Evolutionary conservation across 2,113 vertebrate species (phyloP).

Genomic region (Jacana jacana): DNA sequence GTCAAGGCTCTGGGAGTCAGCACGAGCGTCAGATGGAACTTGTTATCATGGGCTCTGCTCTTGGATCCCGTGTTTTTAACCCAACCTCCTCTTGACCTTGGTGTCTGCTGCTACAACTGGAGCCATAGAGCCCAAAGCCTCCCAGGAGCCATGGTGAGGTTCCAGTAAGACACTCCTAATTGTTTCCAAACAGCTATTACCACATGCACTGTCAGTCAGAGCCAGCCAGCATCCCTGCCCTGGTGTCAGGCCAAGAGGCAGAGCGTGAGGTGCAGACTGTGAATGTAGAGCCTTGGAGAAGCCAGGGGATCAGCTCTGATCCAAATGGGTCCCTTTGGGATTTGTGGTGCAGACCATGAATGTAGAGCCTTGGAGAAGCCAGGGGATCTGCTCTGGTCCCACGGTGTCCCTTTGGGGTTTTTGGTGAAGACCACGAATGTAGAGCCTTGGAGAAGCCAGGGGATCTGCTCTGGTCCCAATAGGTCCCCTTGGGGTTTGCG

Average conservation of each 20-base stretch:
- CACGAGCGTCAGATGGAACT: neutral
- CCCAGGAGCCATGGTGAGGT: neutral
- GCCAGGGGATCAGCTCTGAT: neutral
- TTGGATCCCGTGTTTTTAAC: neutral
- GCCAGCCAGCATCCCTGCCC: neutral
- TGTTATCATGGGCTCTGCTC: neutral
- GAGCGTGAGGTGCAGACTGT: neutral
- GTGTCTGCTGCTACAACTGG: neutral
- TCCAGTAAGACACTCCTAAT: neutral
- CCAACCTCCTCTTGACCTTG: slow-evolving; percentile 3
- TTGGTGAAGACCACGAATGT: neutral
- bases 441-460: neutral
- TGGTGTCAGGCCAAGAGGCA: neutral
- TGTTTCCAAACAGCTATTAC: neutral
- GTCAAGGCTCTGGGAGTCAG: neutral
- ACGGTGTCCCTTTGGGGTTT: neutral
- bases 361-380: neutral
- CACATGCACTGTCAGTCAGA: neutral
- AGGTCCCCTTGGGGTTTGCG: neutral
- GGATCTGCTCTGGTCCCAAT: neutral
- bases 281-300: neutral
- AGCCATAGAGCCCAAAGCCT: neutral
- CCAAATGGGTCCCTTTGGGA: no score
- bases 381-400: neutral
- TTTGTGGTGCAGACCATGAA: neutral